These are phyloP conservation scores for Podarcis cretensis DNA, from an alignment of 2,113 vertebrate species.

Conservation along the genomic window DNA sequence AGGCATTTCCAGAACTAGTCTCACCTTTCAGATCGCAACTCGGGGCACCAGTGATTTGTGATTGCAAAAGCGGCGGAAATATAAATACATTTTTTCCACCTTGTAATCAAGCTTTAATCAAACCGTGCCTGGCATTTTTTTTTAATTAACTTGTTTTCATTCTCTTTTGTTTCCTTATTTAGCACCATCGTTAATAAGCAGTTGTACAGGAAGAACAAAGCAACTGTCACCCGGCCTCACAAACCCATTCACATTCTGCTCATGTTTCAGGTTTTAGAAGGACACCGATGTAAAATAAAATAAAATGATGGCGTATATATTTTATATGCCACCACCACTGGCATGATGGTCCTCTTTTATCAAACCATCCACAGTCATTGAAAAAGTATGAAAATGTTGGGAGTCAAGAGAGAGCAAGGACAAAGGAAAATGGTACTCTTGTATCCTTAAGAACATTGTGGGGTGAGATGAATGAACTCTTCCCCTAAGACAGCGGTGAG, in stretches of 20 bases:
- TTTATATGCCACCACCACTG: too few relatives aligned
- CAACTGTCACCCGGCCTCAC: fast-evolving
- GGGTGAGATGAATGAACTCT: too few relatives aligned
- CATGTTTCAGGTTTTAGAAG: background rate
- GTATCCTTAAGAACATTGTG: too few relatives aligned
- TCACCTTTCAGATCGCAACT: background rate
- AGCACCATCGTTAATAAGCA: background rate
- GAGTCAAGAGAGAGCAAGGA: too few relatives aligned
- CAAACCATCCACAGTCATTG: too few relatives aligned
- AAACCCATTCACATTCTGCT: background rate
- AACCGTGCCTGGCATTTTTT: conserved; percentile 10
- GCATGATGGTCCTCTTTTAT: too few relatives aligned
- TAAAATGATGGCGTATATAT: too few relatives aligned
- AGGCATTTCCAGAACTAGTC: background rate
- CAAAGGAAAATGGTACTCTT: too few relatives aligned
- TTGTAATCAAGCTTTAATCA: conserved; percentile 39
- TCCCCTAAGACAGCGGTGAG: too few relatives aligned
- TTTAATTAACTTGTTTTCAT: conserved; percentile 25
- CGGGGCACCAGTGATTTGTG: fast-evolving
- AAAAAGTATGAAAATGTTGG: too few relatives aligned
- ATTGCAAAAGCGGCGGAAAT: conserved; percentile 11
- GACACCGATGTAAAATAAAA: background rate
- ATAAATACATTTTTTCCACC: conserved; percentile 26
- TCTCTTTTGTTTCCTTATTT: conserved; percentile 38
- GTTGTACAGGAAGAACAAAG: background rate